phyloP scores from a whole-genome alignment of 2,113 vertebrate genomes.

The Toxotes jaculatrix region DNA sequence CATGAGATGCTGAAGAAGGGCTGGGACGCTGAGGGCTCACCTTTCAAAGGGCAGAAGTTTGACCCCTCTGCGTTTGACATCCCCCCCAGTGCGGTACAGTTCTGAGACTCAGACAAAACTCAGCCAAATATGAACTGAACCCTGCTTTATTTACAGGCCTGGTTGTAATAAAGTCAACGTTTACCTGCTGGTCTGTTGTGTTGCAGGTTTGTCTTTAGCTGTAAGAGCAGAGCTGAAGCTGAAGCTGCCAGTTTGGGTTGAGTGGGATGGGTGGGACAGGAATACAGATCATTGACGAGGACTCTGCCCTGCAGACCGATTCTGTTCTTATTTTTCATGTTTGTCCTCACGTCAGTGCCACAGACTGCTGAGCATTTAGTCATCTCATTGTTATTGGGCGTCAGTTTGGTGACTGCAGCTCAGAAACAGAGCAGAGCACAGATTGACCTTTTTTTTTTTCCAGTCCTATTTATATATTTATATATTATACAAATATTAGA shows the following conservation, averaged over 20 bases:
- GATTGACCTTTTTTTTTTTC: not conserved
- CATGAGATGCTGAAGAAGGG: slow-evolving; percentile 99
- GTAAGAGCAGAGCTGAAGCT: not conserved
- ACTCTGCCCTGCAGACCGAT: not conserved
- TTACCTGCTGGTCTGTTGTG: not conserved
- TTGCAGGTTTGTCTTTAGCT: not conserved
- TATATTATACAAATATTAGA: not conserved
- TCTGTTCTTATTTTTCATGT: not conserved
- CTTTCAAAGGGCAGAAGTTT: slow-evolving; percentile 94
- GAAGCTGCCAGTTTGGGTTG: not conserved
- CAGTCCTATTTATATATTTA: not conserved
- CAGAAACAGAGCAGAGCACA: not conserved
- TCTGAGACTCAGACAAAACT: slow-evolving; percentile 80
- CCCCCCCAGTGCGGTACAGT: slow-evolving; percentile 94
- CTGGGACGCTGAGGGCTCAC: slow-evolving; percentile 97
- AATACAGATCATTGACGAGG: not conserved
- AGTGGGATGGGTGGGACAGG: not conserved
- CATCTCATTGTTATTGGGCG: not conserved
- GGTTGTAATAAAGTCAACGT: not conserved
- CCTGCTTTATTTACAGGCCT: not conserved
- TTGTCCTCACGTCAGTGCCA: not conserved
- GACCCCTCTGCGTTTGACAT: slow-evolving; percentile 98
- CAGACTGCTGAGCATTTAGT: not conserved
- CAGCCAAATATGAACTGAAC: slow-evolving; percentile 16
- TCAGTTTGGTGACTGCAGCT: not conserved